phyloP scores from a whole-genome alignment of 2,888 invertebrate species.

The Mellilla xanthometata region DNA sequence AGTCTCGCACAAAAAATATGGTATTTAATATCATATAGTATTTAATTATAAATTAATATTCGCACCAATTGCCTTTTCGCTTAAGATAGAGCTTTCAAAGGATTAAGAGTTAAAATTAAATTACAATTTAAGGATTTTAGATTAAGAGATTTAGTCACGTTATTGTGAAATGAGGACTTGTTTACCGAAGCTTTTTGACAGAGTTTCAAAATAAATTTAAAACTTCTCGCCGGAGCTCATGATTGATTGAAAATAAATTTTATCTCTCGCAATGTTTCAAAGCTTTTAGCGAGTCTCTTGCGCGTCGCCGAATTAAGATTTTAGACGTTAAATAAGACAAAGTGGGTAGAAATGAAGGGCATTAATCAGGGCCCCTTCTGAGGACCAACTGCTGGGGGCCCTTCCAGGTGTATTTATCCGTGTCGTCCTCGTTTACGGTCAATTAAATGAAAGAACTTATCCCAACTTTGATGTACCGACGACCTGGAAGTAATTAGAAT shows the following conservation, averaged over 20 bases:
- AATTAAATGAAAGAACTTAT: conserved; percentile 71
- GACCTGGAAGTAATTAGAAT: conserved; percentile 74
- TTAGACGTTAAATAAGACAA: conserved; percentile 35
- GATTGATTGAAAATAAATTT: conserved; percentile 21
- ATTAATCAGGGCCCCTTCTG: conserved; percentile 37
- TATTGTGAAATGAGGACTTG: background rate
- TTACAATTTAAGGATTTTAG: too few species aligned
- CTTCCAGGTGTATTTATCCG: conserved; percentile 55
- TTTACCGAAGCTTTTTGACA: conserved; percentile 4
- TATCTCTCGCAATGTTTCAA: conserved; percentile 19
- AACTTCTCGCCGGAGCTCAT: conserved; percentile 14
- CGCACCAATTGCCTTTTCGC: too few species aligned
- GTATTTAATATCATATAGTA: too few species aligned
- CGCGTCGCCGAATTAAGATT: conserved; percentile 18
- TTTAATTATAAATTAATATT: too few species aligned
- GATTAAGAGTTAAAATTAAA: too few species aligned
- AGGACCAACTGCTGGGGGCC: conserved; percentile 36
- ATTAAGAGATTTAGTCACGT: too few species aligned
- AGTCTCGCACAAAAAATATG: too few species aligned
- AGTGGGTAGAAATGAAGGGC: conserved; percentile 29
- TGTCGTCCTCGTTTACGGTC: conserved; percentile 60
- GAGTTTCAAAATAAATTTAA: conserved; percentile 18
- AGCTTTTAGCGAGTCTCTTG: conserved; percentile 22
- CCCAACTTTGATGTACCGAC: conserved; percentile 65
- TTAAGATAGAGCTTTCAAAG: too few species aligned